Evolutionary conservation across 1,140 invertebrate species (phyloP).

Genomic region (Lucilia sericata): DNA sequence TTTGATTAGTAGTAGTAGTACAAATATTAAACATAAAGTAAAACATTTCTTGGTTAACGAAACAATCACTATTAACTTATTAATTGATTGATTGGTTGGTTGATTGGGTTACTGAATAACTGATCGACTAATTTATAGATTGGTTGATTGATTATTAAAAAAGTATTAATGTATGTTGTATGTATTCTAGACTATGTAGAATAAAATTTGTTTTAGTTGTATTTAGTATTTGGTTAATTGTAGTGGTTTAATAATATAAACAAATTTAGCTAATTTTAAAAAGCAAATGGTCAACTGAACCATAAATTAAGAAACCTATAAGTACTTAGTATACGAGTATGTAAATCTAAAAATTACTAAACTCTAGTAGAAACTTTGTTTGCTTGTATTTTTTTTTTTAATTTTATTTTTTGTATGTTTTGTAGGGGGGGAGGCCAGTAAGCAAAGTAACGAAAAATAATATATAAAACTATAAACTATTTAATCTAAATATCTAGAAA

Average conservation of each 20-base stretch:
- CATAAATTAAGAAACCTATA: slow-evolving; percentile 21
- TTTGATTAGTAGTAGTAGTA: slow-evolving; percentile 23
- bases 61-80: slow-evolving; percentile 23
- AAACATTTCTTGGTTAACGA: not conserved
- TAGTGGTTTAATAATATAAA: not conserved
- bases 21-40: not conserved
- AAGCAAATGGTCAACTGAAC: not conserved
- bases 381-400: not conserved
- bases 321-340: not conserved
- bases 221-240: not conserved
- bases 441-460: not conserved
- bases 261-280: not conserved
- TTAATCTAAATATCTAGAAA: not conserved
- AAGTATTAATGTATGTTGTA: slow-evolving; percentile 5
- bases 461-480: not conserved
- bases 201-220: slow-evolving; percentile 11
- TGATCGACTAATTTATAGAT: not conserved
- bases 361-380: not conserved
- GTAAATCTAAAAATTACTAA: slow-evolving; percentile 21
- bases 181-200: not conserved
- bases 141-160: not conserved
- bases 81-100: slow-evolving; percentile 9
- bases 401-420: not conserved
- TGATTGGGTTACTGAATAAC: not conserved
- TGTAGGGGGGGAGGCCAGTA: not conserved